Percentiles rank a stretch among this genome's conserved stretches.
Conservation (phyloP, 2,888 invertebrate genomes). For the Aleiodes testaceus region DNA sequence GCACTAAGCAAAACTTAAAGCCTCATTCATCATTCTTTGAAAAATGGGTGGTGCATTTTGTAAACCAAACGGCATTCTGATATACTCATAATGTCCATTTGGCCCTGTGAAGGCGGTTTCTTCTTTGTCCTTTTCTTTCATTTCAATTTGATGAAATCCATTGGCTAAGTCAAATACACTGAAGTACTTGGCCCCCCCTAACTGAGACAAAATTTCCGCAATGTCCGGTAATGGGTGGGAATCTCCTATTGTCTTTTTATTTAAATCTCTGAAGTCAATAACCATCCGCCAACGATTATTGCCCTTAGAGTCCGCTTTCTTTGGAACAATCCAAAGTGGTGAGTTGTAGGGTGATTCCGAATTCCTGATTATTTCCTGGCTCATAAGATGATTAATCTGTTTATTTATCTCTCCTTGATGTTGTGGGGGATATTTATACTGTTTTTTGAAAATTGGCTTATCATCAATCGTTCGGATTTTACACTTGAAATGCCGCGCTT, state of each 20-base stretch:
- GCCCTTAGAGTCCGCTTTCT: slow-evolving; percentile 51
- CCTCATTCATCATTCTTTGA: slow-evolving; percentile 18
- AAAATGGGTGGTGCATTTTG: slow-evolving; percentile 34
- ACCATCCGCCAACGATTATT: slow-evolving; percentile 49
- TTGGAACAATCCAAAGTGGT: slow-evolving; percentile 49
- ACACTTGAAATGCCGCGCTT: too few species aligned
- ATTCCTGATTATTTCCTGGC: too few species aligned
- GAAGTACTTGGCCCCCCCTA: slow-evolving; percentile 51
- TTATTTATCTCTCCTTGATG: slow-evolving; percentile 1
- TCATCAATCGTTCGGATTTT: too few species aligned
- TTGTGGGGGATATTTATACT: neutral
- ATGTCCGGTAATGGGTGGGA: slow-evolving; percentile 53
- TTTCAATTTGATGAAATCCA: slow-evolving; percentile 35
- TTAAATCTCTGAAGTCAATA: slow-evolving; percentile 53
- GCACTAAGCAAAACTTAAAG: neutral
- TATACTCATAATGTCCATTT: slow-evolving; percentile 33
- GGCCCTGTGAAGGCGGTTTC: slow-evolving; percentile 36
- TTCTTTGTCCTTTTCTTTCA: neutral
- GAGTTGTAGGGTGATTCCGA: slow-evolving; percentile 46
- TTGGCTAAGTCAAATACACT: slow-evolving; percentile 30
- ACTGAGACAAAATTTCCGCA: slow-evolving; percentile 50
- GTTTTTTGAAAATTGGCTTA: too few species aligned
- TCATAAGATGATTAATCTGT: neutral
- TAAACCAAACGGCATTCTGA: slow-evolving; percentile 32
- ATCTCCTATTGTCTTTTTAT: slow-evolving; percentile 51